Base-by-base conservation (phyloP, 2,888 invertebrate genomes). In the Mellilla xanthometata region DNA sequence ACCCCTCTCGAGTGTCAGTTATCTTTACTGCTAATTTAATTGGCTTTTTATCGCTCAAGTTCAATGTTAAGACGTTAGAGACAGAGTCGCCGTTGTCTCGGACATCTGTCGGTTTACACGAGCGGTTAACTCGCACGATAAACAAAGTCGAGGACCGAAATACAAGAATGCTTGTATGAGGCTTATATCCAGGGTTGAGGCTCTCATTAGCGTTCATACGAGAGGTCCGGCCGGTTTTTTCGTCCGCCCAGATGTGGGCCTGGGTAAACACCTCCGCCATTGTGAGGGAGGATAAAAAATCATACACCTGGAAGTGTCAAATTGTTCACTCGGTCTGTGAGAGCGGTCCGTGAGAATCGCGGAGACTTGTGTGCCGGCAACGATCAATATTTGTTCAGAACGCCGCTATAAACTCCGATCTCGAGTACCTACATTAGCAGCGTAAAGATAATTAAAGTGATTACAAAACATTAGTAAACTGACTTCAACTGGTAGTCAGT, bases 281-380 rank as follows among this genome's bases (percentile, higher is more conserved):
- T 83, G 85, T 84, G 70, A 69, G 74, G 57, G 58, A 50, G 60
- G 56, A 75, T 79, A 87, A 89, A 89, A 89, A 89, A 84, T 75
- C 62, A 78, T 76, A 87, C 88, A 89, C 88, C 89, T 89, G 88
- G 87, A 88, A 76, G 88, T 89, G 88, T 88, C 87, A 88, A 87
- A 88, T 81, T 85, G 86, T 88, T 88, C 88, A 84, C 85, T 79
- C 76, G 65, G 72, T 53, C 76, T 76, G n/a, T n/a, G 81, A 72
- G 80, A 76, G 73, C 72, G 76, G 64, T 52, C 73, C 85, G 86
- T 86, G 86, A 82, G 85, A 86, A 86, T 72, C 72, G 64, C 69
- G 56, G 39, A 36, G 38, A 33, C 58, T 62, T 52, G 50, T 52
- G 48, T 51, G 52, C 49, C 31, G 45, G 46, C 41, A 29, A 47